Base-by-base conservation (phyloP, 2,113 vertebrate species). In the Rafetus swinhoei region DNA sequence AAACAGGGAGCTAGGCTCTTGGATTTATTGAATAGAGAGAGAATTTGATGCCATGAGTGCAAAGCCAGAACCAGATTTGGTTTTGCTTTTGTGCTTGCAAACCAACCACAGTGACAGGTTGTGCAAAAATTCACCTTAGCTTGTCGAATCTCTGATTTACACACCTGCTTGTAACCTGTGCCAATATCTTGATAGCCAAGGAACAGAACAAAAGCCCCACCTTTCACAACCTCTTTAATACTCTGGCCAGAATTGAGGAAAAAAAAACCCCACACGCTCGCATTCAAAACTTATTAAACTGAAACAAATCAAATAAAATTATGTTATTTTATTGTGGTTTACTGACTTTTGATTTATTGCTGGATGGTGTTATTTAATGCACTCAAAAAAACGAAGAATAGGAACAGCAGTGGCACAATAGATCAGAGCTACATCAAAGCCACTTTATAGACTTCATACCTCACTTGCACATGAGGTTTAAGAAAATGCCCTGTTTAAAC, bases 401-500 rank as follows among this genome's bases (percentile, higher is more conserved):
- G n/a, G 5, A 94, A 92, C 94, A 96, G 90, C 29, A 65, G 53
- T 87, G 50, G 82, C 85, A 84, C 53, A 84, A 39, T 59, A 52
- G 55, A 93, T 89, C 92, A 92, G 57, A 90, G 79, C 60, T 93
- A 88, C 87, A 82, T 96, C 94, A 96, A 93, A 95, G 95, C 77
- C 87, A 72, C 86, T 95, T 95, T 93, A 84, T 88, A 93, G 84
- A 18, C 88, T 85, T 4, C 82, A 76, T 86, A 65, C 83, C 85
- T 92, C 76, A 65, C 76, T 90, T 94, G 90, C 59, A 76, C 32
- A 84, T 79, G 53, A 82, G 8, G 35, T 93, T 92, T 95, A 90
- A 95, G 91, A 97, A 97, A 93, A 86, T 89, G 81, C 79, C 87
- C 92, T n/a, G 45, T 87, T 93, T 90, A 96, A 96, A 93, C 24